Evolutionary conservation across 2,797 vertebrate species (phyloP).

Genomic region (Zalophus californianus): DNA sequence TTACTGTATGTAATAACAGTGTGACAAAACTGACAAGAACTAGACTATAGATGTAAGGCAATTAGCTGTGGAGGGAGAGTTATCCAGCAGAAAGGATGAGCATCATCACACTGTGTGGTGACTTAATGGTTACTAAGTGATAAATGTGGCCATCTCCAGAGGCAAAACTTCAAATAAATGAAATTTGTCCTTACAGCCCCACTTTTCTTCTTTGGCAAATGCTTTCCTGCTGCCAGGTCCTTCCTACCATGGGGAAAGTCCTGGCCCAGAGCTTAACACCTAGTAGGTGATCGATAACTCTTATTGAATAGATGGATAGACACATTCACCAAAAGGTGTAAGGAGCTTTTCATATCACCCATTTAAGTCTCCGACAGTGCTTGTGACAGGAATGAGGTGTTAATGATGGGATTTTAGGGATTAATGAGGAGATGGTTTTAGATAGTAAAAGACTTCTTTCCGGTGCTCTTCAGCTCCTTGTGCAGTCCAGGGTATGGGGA

Average conservation of each 20-base stretch:
- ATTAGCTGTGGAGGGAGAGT: constrained; percentile 61
- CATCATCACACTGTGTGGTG: not conserved
- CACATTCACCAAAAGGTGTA: not conserved
- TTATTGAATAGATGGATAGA: not conserved
- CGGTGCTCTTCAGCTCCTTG: not conserved
- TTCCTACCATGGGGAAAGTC: not conserved
- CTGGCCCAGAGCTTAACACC: not conserved
- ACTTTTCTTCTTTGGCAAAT: constrained; percentile 5
- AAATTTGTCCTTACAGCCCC: constrained; percentile 36
- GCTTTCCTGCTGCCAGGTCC: not conserved
- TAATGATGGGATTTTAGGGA: not conserved
- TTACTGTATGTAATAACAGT: constrained; percentile 79
- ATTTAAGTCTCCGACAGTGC: not conserved
- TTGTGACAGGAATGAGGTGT: not conserved
- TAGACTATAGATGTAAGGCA: constrained; percentile 65
- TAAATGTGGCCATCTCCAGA: constrained; percentile 33
- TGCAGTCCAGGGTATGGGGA: not conserved
- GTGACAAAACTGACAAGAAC: constrained; percentile 76
- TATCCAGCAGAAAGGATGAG: constrained; percentile 53
- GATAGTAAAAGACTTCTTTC: not conserved
- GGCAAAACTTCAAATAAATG: constrained; percentile 52
- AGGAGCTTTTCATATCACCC: not conserved
- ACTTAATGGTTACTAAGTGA: constrained; percentile 69
- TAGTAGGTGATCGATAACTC: not conserved
- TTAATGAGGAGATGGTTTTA: not conserved